Base-by-base conservation (phyloP, 2,113 vertebrate genomes). In the Oncorhynchus mykiss region DNA sequence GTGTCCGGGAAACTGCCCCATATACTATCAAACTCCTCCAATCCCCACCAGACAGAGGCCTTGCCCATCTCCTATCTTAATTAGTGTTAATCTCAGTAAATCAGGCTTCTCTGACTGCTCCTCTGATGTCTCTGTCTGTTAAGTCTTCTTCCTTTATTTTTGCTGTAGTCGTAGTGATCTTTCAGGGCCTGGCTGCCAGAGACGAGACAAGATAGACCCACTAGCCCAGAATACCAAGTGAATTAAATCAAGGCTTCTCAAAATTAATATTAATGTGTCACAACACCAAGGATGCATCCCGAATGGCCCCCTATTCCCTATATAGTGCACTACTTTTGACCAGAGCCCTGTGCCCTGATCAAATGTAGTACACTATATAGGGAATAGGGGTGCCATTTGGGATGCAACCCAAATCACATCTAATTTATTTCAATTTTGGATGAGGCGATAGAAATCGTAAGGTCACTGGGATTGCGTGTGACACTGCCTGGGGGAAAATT, bases 341-440 rank as follows among this genome's bases (percentile, higher is more conserved):
- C 39, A 45, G 39, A 45, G 39, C 39, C 51, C 51, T 39, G 39
- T 39, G 39, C 8, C 49, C 49, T 54, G 51, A 83, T 81, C 80
- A 83, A 5, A 54, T 18, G 13, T 54, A 54, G 51, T 54, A 14
- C 1, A 54, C 16, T 54, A 54, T 54, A 54, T 54, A 54, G 51
- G 51, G 1, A 14, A 16, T 54, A 5, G 51, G 51, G 51, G 4
- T 54, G 1, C 14, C 51, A 18, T 54, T 54, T 18, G 51, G 51
- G 16, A 54, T 54, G 3, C 51, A 18, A 16, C 0, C 67, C 81
- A 83, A 83, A 86, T 88, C 85, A 84, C 88, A 85, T 84, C 78
- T 78, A 78, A 86, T 90, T 88, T 87, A 81, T 80, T 84, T 77
- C 86, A 82, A 73, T 88, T 91, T 87, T 88, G 82, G 71, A 86